Conservation (phyloP, 2,113 vertebrate species). For the Xenopus tropicalis region DNA sequence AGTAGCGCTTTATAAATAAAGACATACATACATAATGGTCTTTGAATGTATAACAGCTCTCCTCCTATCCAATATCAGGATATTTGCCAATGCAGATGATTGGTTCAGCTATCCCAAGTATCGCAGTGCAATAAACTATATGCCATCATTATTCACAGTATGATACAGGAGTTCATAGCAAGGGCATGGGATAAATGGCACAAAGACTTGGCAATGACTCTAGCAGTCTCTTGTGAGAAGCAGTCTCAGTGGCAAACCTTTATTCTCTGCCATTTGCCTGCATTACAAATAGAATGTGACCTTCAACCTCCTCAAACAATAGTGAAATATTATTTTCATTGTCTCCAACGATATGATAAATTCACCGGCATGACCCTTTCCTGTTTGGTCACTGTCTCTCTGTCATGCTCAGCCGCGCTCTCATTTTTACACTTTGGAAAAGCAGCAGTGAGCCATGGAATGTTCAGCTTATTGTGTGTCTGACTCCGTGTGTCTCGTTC, state of each 20-base stretch:
- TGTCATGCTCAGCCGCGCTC: conserved; percentile 18
- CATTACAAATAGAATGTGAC: conserved; percentile 10
- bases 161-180: conserved; percentile 7
- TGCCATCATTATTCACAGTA: background rate
- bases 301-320: conserved; percentile 29
- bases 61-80: no score
- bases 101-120: no score
- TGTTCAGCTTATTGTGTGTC: conserved; percentile 19
- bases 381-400: conserved; percentile 23
- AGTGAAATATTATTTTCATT: conserved; percentile 21
- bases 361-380: conserved; percentile 8
- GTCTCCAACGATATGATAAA: conserved; percentile 19
- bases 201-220: background rate
- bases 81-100: no score
- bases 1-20: no score
- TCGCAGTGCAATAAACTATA: no score
- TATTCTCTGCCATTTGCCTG: conserved; percentile 6
- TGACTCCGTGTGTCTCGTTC: conserved; percentile 12
- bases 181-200: background rate
- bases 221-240: background rate
- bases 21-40: no score
- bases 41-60: no score
- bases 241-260: background rate
- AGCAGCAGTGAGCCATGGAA: background rate
- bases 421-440: conserved; percentile 12